Base-by-base conservation (phyloP, 2,113 vertebrate species). In the Halcyon malimbica region DNA sequence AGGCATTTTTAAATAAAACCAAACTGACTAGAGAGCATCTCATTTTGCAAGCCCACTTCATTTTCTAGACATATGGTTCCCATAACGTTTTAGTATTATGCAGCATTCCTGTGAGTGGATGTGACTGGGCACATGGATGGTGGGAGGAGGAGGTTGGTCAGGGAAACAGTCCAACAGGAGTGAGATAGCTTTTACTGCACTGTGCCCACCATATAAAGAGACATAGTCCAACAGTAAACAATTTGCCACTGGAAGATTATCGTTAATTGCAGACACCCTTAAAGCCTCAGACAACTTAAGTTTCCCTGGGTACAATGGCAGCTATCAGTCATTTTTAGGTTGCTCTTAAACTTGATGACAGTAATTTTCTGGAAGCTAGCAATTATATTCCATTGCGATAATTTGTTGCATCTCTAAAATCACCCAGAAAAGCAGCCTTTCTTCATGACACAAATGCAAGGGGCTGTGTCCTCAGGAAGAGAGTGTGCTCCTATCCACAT, bases 41-140 rank as follows among this genome's bases (percentile, higher is more conserved):
- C 59, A 89, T 92, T 94, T 89, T 93, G 73, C 42, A 95, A 96
- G 50, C 81, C 78, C 33, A 44, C 59, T 94, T 88, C 33, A 91
- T 94, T 94, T 94, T 96, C 71, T 87, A 93, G 84, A 56, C 85
- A 96, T 94, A 89, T 87, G 84, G 80, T 80, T 96, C 78, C 65
- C 87, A 83, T 94, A 94, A 94, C 53, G 54, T 83, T 96, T 94
- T 79, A 86, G 77, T 53, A 73, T 95, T 94, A 77, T 92, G 68
- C 91, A 90, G 90, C 19, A 0, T 75, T 96, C 77, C 57, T 95
- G 33, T 68, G 62, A 87, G 69, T 80, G 65, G 68, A 95, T 95
- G 83, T 90, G 85, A 87, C 83, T 96, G 89, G 95, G 81, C 94
- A 97, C 96, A 95, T 96, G 97, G 96, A 64, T 93, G 59, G 96